Evolutionary conservation across 2,113 vertebrate species (phyloP).

Genomic region (Neolamprologus fasciatus): DNA sequence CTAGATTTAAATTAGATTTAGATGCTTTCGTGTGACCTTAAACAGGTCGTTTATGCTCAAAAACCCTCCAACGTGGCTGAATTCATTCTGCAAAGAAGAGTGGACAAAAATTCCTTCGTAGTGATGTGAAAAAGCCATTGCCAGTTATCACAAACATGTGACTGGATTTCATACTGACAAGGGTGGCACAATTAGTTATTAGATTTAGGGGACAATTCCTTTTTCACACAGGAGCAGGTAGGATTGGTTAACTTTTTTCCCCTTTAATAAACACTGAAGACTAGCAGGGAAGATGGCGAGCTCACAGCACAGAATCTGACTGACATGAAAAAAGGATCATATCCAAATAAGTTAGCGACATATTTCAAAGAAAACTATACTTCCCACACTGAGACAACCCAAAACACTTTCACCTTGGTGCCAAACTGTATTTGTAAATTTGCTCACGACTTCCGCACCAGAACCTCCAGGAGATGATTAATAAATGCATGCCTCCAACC

Average conservation of each 20-base stretch:
- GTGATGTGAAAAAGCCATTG: neutral
- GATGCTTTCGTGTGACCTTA: neutral
- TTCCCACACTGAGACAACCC: neutral
- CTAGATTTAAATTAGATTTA: neutral
- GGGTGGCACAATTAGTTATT: neutral
- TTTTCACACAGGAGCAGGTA: neutral
- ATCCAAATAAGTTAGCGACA: neutral
- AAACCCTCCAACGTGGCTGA: neutral
- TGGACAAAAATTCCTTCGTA: neutral
- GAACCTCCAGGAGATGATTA: constrained; percentile 31
- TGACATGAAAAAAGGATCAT: neutral
- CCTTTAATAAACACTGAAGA: neutral
- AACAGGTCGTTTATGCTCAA: neutral
- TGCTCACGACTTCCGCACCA: neutral
- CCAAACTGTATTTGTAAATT: neutral
- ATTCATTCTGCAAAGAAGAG: neutral
- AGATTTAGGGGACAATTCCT: neutral
- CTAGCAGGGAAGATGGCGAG: neutral
- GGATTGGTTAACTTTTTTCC: neutral
- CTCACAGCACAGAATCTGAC: neutral
- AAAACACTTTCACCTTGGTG: neutral
- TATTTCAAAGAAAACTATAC: neutral
- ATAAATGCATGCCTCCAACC: constrained; percentile 25
- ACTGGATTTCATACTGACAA: neutral
- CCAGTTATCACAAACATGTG: neutral